Evolutionary conservation across 2,797 vertebrate species (phyloP).

Genomic region (Etheostoma nigrum): DNA sequence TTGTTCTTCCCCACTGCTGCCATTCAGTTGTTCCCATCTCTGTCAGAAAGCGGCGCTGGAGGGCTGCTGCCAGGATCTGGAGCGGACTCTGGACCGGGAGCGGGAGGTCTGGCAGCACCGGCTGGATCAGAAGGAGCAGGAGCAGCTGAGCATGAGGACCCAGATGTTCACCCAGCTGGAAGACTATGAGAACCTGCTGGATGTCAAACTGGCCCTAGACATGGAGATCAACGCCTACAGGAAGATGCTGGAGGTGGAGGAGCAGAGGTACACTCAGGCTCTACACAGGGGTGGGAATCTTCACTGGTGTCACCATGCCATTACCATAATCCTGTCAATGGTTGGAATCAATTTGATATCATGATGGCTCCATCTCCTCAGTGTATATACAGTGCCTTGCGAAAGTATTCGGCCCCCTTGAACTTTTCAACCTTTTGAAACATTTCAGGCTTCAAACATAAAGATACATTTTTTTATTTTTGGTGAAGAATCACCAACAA

Average conservation of each 20-base stretch:
- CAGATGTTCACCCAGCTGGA: conserved; percentile 85
- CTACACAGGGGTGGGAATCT: too few relatives aligned
- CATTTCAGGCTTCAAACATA: too few relatives aligned
- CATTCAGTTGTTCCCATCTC: neutral
- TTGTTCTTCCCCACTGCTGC: too few relatives aligned
- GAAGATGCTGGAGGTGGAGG: conserved; percentile 92
- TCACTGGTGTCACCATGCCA: too few relatives aligned
- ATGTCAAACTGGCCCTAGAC: conserved; percentile 89
- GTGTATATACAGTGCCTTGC: too few relatives aligned
- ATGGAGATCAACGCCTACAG: conserved; percentile 91
- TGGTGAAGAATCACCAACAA: too few relatives aligned
- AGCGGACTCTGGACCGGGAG: conserved; percentile 83
- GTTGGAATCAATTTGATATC: too few relatives aligned
- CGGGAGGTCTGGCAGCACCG: conserved; percentile 75
- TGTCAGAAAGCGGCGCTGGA: conserved; percentile 83
- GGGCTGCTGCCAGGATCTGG: conserved; percentile 79
- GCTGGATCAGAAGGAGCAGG: conserved; percentile 86
- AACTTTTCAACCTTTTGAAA: too few relatives aligned
- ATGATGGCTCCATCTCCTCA: too few relatives aligned
- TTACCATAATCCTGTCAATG: too few relatives aligned
- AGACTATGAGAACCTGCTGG: conserved; percentile 88
- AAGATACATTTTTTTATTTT: too few relatives aligned
- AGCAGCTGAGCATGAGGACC: conserved; percentile 78
- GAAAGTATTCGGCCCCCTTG: too few relatives aligned
- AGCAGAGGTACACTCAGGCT: conserved; percentile 83